These are phyloP conservation scores for Solenodon paradoxus DNA, from an alignment of 2,113 vertebrate species.

Conservation along the genomic window DNA sequence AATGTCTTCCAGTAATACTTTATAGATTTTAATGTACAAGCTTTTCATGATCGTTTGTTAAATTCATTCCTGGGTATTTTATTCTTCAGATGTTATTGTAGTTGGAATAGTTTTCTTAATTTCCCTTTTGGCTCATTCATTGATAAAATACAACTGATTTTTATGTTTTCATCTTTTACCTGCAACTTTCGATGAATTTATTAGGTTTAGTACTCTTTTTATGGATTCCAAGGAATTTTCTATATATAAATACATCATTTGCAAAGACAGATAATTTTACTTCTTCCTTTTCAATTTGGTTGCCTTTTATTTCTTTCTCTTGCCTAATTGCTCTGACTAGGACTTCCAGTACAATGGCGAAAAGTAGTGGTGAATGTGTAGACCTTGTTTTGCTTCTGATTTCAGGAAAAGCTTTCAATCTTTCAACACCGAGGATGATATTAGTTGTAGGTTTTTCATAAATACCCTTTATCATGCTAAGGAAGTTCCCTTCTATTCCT, in stretches of 20 bases:
- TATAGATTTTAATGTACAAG: neutral
- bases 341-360: neutral
- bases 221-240: neutral
- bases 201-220: neutral
- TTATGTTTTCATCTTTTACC: neutral
- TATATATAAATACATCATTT: neutral
- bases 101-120: slow-evolving; percentile 10
- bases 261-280: neutral
- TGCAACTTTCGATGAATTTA: slow-evolving; percentile 4
- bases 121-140: slow-evolving; percentile 13
- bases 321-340: neutral
- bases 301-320: neutral
- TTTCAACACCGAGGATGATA: neutral
- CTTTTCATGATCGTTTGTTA: neutral
- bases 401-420: neutral
- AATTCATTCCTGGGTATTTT: slow-evolving; percentile 39
- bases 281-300: slow-evolving; percentile 10
- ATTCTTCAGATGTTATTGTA: neutral
- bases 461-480: neutral
- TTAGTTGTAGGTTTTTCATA: neutral
- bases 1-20: neutral
- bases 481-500: neutral
- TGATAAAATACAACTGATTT: slow-evolving; percentile 16
- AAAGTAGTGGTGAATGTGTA: neutral
- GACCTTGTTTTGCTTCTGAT: neutral